Conservation (phyloP, 2,113 vertebrate genomes). For the Formicarius rufipectus region DNA sequence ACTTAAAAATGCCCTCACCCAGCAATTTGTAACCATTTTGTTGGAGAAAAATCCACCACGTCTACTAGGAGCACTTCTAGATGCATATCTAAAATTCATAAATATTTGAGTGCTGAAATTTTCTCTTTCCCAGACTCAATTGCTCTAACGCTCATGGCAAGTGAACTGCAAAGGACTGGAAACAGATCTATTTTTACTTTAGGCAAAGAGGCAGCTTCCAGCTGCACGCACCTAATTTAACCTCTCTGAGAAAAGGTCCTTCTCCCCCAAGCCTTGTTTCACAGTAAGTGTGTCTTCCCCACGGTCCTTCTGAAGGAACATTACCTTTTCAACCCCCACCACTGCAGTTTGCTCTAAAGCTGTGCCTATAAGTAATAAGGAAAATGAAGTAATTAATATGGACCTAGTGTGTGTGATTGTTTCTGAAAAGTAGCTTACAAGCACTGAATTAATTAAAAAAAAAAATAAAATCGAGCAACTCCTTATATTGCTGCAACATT, state of each 20-base stretch:
- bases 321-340: neutral
- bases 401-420: rapidly evolving
- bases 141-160: neutral
- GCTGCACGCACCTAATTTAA: neutral
- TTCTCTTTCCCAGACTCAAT: neutral
- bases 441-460: neutral
- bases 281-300: neutral
- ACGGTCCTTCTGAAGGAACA: neutral
- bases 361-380: neutral
- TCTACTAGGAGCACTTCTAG: neutral
- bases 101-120: neutral
- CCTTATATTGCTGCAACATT: neutral
- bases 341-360: neutral
- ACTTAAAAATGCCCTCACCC: neutral
- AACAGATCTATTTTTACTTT: neutral
- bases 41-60: neutral
- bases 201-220: neutral
- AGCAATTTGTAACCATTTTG: neutral
- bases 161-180: neutral
- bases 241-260: neutral
- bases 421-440: neutral
- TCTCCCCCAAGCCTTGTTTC: neutral
- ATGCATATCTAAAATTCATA: neutral
- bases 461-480: neutral
- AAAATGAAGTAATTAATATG: neutral